Conservation (phyloP, 2,797 vertebrate genomes). For the Pachyuromys duprasi region DNA sequence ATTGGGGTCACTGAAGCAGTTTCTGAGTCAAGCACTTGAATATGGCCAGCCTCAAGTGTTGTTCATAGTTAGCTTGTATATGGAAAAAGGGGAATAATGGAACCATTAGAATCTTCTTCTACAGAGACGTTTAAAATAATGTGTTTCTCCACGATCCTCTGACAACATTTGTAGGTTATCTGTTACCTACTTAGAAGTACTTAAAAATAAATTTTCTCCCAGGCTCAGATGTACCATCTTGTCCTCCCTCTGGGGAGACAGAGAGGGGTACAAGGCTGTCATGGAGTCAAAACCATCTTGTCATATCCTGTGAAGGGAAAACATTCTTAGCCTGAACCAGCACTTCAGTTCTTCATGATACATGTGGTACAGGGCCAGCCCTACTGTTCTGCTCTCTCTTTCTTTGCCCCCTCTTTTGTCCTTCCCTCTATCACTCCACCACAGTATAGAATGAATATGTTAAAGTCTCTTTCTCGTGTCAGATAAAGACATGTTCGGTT, state of each 20-base stretch:
- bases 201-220: neutral
- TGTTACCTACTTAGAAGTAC: slow-evolving; percentile 59
- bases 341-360: neutral
- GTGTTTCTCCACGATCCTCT: slow-evolving; percentile 7
- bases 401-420: no score
- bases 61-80: no score
- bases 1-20: neutral
- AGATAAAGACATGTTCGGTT: neutral
- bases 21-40: neutral
- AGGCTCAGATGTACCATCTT: neutral
- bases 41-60: neutral
- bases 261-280: neutral
- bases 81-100: neutral
- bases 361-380: neutral
- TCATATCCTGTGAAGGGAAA: neutral
- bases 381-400: no score
- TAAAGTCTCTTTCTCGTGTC: slow-evolving; percentile 4
- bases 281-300: neutral
- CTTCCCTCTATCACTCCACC: neutral
- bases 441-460: neutral
- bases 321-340: neutral
- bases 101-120: slow-evolving; percentile 20
- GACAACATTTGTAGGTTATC: slow-evolving; percentile 64
- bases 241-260: neutral
- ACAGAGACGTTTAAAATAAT: slow-evolving; percentile 41